A percentile compares a stretch with the other conserved stretches of the same genome.
phyloP scores from a whole-genome alignment of 2,113 vertebrate species.

The Oostethus manadensis region DNA sequence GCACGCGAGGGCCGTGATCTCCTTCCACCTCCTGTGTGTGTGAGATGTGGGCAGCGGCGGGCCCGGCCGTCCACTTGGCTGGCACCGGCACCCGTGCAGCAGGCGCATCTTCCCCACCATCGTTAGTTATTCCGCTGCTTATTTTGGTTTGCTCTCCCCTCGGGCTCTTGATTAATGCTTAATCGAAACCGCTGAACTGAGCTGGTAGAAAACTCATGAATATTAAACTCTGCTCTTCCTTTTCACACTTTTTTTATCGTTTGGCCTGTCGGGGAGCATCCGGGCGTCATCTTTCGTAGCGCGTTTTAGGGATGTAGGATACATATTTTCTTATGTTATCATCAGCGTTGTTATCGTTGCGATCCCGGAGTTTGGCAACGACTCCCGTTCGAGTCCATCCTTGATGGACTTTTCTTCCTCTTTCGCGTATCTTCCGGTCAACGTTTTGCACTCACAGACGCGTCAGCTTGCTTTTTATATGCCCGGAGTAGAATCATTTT shows the following conservation, averaged over 20 bases:
- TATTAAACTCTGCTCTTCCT: conserved; percentile 88
- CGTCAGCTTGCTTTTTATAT: too few relatives aligned
- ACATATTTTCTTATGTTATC: conserved; percentile 1
- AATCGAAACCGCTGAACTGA: conserved; percentile 99
- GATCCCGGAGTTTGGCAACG: too few relatives aligned
- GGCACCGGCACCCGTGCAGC: conserved; percentile 75
- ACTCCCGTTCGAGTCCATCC: too few relatives aligned
- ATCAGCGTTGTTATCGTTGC: background rate
- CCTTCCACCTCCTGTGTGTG: conserved; percentile 27
- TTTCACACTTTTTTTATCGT: conserved; percentile 45
- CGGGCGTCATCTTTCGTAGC: conserved; percentile 72
- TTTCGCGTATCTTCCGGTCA: too few relatives aligned
- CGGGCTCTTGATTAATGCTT: conserved; percentile 99
- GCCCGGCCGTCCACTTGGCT: conserved; percentile 72
- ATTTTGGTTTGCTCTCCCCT: conserved; percentile 99
- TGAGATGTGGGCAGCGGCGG: conserved; percentile 69
- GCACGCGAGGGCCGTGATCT: background rate
- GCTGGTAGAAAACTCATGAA: conserved; percentile 99
- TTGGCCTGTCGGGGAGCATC: conserved; percentile 47
- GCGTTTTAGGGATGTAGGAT: conserved; percentile 23
- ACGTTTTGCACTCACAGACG: too few relatives aligned
- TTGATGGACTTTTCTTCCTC: too few relatives aligned
- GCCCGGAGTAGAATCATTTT: too few relatives aligned
- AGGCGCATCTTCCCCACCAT: conserved; percentile 85
- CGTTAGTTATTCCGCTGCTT: conserved; percentile 99